Percentiles rank a stretch among this genome's conserved stretches.
Conservation (phyloP, 2,113 vertebrate species). For the Columbina picui region DNA sequence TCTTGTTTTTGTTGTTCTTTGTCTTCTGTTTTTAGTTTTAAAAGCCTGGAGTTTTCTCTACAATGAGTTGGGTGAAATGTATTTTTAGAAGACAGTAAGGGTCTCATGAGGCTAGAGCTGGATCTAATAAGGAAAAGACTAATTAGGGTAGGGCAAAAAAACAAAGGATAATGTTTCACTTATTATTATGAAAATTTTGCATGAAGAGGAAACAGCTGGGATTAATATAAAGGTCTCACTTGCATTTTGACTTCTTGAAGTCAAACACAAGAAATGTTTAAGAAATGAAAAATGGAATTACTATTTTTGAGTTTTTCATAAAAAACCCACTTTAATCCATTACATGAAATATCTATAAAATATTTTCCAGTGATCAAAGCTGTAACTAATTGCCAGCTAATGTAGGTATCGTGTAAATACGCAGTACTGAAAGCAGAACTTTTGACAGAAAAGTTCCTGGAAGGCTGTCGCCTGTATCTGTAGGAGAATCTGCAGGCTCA, state of each 20-base stretch:
- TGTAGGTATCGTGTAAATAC: neutral
- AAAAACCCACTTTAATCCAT: neutral
- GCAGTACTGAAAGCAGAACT: neutral
- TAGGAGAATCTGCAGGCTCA: slow-evolving; percentile 75
- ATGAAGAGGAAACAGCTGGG: neutral
- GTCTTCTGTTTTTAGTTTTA: neutral
- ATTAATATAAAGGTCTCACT: neutral
- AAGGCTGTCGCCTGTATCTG: slow-evolving; percentile 63
- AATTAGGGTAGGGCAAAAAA: neutral
- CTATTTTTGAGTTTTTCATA: neutral
- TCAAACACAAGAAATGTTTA: neutral
- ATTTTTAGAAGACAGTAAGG: slow-evolving; percentile 28
- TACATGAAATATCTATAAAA: neutral
- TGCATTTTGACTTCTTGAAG: neutral
- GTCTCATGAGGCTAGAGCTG: neutral
- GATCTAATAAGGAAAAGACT: slow-evolving; percentile 1
- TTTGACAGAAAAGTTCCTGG: neutral
- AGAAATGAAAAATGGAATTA: neutral
- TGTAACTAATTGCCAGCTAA: neutral
- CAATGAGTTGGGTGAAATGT: neutral
- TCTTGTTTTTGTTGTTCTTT: neutral
- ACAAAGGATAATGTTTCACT: neutral
- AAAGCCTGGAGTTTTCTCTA: neutral
- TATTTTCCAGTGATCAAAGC: neutral
- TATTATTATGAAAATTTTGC: neutral